Percentiles rank a stretch among this genome's conserved stretches.
phyloP scores from a whole-genome alignment of 2,113 vertebrate species.

The Anthoscopus minutus region DNA sequence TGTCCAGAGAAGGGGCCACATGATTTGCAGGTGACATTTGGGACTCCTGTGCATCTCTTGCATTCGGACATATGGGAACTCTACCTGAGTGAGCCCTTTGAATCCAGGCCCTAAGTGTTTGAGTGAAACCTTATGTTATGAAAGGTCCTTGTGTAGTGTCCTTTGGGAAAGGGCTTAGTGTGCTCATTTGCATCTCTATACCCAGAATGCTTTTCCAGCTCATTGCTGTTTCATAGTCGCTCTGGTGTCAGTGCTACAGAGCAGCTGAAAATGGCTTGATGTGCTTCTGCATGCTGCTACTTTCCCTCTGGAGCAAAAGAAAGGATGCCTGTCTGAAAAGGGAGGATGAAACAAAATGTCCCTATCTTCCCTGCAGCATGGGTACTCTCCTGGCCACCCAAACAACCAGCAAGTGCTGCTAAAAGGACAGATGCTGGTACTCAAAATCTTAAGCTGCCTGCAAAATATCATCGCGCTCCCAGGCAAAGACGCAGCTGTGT shows the following conservation, averaged over 20 bases:
- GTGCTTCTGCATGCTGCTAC: slow-evolving; percentile 26
- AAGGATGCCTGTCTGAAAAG: slow-evolving; percentile 6
- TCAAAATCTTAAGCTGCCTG: slow-evolving; percentile 29
- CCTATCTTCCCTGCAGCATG: neutral
- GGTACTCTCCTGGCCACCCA: slow-evolving; percentile 31
- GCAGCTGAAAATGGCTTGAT: slow-evolving; percentile 56
- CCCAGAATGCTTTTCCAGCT: slow-evolving; percentile 65
- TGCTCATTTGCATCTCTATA: slow-evolving; percentile 65
- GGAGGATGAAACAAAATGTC: neutral
- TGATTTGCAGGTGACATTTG: neutral
- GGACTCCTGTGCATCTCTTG: neutral
- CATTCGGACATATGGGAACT: neutral
- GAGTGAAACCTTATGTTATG: slow-evolving; percentile 16
- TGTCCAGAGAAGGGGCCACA: neutral
- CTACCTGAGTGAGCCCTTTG: neutral
- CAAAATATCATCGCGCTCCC: neutral
- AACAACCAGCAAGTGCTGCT: neutral
- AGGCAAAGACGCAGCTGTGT: slow-evolving; percentile 42
- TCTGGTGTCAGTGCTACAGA: slow-evolving; percentile 47
- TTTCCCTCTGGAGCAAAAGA: slow-evolving; percentile 41
- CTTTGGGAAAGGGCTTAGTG: slow-evolving; percentile 54
- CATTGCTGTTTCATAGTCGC: slow-evolving; percentile 47
- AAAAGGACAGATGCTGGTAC: slow-evolving; percentile 26
- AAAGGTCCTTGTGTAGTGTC: slow-evolving; percentile 37
- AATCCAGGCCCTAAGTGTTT: neutral